phyloP scores from a whole-genome alignment of 2,888 invertebrate species.

The Horisme vitalbata region DNA sequence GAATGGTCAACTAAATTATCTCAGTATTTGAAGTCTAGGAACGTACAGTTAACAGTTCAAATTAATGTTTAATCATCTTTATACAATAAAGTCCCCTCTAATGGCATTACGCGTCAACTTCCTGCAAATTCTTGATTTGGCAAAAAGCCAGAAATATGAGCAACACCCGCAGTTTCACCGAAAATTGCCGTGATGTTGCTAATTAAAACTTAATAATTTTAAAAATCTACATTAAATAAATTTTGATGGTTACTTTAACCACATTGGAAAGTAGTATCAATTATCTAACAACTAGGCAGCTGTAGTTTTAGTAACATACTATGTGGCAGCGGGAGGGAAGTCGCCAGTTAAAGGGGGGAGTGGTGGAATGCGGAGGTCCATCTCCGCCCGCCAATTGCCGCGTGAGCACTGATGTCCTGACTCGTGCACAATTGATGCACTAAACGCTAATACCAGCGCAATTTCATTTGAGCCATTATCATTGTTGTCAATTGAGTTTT shows the following conservation, averaged over 20 bases:
- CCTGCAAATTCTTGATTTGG: conserved; percentile 21
- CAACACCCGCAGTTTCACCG: neutral
- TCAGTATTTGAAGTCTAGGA: no score
- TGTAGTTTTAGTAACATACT: conserved; percentile 5
- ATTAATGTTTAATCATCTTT: no score
- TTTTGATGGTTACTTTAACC: no score
- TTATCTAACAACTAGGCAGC: no score
- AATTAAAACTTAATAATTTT: no score
- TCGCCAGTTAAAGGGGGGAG: conserved; percentile 54
- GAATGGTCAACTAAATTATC: no score
- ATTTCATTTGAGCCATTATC: conserved; percentile 7
- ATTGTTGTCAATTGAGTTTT: no score
- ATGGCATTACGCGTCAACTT: conserved; percentile 8
- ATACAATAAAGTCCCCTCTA: conserved; percentile 3
- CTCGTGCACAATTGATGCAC: conserved; percentile 29
- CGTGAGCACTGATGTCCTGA: conserved; percentile 33
- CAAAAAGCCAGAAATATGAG: conserved; percentile 5
- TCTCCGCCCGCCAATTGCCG: conserved; percentile 42
- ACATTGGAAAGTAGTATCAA: no score
- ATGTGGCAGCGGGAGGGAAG: conserved; percentile 54
- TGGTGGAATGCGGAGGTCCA: conserved; percentile 59
- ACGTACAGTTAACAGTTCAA: no score
- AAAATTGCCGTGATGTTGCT: neutral
- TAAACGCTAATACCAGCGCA: conserved; percentile 15
- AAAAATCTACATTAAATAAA: no score